phyloP scores from a whole-genome alignment of 2,797 vertebrate genomes.

The Sparus aurata region DNA sequence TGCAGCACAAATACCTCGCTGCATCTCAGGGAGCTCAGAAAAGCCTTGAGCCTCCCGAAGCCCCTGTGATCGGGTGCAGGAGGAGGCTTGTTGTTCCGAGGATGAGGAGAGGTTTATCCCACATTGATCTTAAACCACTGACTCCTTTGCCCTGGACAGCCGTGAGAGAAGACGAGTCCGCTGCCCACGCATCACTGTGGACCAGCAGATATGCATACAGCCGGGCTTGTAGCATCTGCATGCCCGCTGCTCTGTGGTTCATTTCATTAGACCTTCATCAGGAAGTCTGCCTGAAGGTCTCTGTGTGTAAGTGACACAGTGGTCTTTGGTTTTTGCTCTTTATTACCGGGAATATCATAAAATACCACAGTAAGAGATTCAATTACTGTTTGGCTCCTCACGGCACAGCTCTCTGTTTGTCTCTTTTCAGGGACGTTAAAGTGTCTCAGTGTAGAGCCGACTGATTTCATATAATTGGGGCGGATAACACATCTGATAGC shows the following conservation, averaged over 20 bases:
- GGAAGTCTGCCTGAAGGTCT: constrained; percentile 17
- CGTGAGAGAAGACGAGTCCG: neutral
- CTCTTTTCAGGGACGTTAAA: neutral
- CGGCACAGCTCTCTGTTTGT: neutral
- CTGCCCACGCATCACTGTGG: neutral
- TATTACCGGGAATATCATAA: neutral
- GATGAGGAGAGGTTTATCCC: constrained; percentile 56
- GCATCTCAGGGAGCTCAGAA: constrained; percentile 20
- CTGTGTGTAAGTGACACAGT: constrained; percentile 4
- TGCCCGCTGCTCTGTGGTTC: constrained; percentile 8
- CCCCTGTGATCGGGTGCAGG: constrained; percentile 56
- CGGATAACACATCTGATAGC: too few species aligned
- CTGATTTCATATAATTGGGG: too few species aligned
- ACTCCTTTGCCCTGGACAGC: constrained; percentile 18
- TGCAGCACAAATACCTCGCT: constrained; percentile 46
- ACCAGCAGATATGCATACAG: neutral
- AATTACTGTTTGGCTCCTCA: neutral
- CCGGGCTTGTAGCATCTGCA: constrained; percentile 6
- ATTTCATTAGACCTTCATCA: constrained; percentile 39
- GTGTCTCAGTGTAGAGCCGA: too few species aligned
- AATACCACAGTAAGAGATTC: neutral
- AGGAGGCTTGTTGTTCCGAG: constrained; percentile 53
- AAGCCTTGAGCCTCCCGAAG: constrained; percentile 57
- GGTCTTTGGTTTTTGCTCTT: constrained; percentile 6
- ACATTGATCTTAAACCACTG: constrained; percentile 59